phyloP scores from a whole-genome alignment of 2,113 vertebrate species.

The Rhombomys opimus region DNA sequence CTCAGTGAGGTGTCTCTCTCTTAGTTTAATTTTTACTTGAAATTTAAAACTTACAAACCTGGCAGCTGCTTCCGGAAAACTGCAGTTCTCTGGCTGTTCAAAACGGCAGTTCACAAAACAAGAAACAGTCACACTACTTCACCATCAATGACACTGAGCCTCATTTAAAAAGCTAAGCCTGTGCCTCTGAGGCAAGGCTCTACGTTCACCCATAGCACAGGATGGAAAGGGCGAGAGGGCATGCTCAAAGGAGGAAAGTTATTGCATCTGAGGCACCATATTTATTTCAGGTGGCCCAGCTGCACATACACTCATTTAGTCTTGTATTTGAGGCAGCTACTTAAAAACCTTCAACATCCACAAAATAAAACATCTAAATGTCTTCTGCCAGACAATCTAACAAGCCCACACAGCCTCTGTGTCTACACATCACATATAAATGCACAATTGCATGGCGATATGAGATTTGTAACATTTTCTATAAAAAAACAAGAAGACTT shows the following conservation, averaged over 20 bases:
- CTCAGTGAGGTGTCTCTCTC: background rate
- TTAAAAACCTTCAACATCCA: background rate
- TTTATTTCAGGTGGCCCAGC: background rate
- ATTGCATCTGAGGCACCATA: background rate
- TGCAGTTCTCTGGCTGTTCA: conserved; percentile 23
- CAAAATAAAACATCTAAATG: conserved; percentile 55
- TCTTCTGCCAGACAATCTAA: background rate
- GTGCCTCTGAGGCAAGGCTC: background rate
- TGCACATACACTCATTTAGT: background rate
- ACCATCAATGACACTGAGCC: conserved; percentile 1
- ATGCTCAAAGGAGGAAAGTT: background rate
- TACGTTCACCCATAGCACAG: background rate
- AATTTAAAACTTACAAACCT: background rate
- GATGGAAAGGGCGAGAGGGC: background rate
- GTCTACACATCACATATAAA: conserved; percentile 13
- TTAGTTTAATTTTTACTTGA: conserved; percentile 29
- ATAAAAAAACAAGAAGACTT: conserved; percentile 33
- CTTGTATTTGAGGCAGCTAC: background rate
- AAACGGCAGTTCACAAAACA: conserved; percentile 22
- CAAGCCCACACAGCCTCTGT: background rate
- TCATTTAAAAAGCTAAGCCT: background rate
- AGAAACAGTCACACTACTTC: conserved; percentile 21
- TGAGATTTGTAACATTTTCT: conserved; percentile 46
- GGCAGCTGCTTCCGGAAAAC: conserved; percentile 17
- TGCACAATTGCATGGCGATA: background rate